Percentiles rank a stretch among this genome's conserved stretches.
Evolutionary conservation across 1,140 invertebrate genomes (phyloP).

Genomic region (Lysiphlebus fabarum): DNA sequence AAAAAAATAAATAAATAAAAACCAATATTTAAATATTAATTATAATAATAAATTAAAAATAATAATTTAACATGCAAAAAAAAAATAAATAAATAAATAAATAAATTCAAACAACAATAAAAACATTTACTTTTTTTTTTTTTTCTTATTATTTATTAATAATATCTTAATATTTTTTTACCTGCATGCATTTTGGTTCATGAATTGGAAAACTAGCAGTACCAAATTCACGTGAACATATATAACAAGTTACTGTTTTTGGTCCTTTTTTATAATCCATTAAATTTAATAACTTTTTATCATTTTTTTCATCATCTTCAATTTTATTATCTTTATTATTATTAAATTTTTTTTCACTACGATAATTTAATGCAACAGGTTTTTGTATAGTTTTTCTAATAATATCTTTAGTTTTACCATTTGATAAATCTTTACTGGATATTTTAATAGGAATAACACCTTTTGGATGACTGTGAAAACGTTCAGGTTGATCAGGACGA

Average conservation of each 20-base stretch:
- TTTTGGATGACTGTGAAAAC: conserved; percentile 61
- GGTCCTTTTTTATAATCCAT: conserved; percentile 37
- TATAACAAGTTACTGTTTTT: conserved; percentile 66
- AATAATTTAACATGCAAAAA: not conserved
- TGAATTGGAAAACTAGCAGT: conserved; percentile 73
- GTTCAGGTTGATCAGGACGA: conserved; percentile 57
- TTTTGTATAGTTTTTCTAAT: conserved; percentile 53
- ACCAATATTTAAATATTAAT: too few species aligned
- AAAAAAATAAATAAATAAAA: too few species aligned
- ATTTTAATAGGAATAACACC: conserved; percentile 25
- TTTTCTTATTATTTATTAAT: not conserved
- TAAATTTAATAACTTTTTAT: not conserved
- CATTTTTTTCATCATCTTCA: conserved; percentile 14
- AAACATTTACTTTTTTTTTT: not conserved
- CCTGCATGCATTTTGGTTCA: conserved; percentile 76
- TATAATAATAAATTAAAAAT: not conserved
- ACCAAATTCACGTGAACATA: conserved; percentile 77
- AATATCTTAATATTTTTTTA: conserved; percentile 42
- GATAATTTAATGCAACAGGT: conserved; percentile 56
- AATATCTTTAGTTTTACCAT: conserved; percentile 20
- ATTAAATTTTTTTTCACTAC: conserved; percentile 40
- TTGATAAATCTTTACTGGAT: conserved; percentile 12
- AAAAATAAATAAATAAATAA: not conserved
- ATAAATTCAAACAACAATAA: not conserved
- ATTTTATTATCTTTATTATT: conserved; percentile 27